Base-by-base conservation (phyloP, 2,797 vertebrate genomes). In the Lates japonicus region DNA sequence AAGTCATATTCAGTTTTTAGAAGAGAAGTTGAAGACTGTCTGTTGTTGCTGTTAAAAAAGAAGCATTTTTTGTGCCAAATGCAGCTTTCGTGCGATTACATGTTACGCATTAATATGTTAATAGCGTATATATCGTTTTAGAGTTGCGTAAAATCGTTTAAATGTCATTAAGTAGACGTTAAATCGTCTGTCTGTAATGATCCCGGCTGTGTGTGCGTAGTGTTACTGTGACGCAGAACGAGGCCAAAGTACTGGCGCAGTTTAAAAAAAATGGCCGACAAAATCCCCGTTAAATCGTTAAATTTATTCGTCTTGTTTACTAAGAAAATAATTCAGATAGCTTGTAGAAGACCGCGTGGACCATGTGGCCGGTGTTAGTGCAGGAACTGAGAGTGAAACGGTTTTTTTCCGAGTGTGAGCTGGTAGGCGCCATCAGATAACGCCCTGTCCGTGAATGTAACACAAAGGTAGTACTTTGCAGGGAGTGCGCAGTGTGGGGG, bases 361-460 rank as follows among this genome's bases (percentile, higher is more conserved):
- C 2, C 14, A 2, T 17, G 29, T 19, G 13, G 10, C 29, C 7
- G 8, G 1, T 4, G 5, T 29, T 22, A 20, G 1, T 12, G 4
- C 25, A 1, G 31, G 7, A 10, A n/a, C 10, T 20, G 44, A 35
- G 20, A 8, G 9, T 1, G 20, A 19, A 29, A 48, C 14, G 19
- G 0, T 39, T 39, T 3, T n/a, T 54, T 31, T 14, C 9, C 9
- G 3, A 11, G 1, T n/a, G 11, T 39, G 14, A 25, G 42, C 58
- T 13, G 19, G 14, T 25, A 59, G 79, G 60, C 73, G 55, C 78
- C 63, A 82, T 85, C 78, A 52, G 77, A 66, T 64, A 59, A 75
- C 63, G 76, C 41, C 68, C 63, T 42, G 72, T 41, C 70, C 42
- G 2, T 71, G 67, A 51, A 48, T 1, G 76, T 3, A 0, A 19